Base-by-base conservation (phyloP, 2,113 vertebrate species). In the Electrona antarctica region DNA sequence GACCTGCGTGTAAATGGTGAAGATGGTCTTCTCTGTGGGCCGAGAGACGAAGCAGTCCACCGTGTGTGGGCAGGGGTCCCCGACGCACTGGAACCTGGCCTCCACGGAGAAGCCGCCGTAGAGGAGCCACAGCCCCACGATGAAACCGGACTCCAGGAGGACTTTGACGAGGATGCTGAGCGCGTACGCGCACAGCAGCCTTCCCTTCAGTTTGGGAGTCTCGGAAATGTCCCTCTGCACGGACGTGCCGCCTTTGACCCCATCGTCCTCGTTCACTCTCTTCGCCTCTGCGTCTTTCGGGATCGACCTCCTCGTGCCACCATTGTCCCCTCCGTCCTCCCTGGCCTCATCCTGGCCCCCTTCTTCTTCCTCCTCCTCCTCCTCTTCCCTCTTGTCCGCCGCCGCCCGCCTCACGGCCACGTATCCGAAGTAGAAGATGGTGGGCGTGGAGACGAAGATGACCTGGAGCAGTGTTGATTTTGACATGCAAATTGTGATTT, bases 41-140 rank as follows among this genome's bases (percentile, higher is more conserved):
- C 97, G 94, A 0, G 98, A 99, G 80, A 99, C 95, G 11, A 94
- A 99, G 84, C 98, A 98, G 82, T 99, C 96, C 80, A 99, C 97
- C 0, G 59, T 89, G 7, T 99, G 93, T 14, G 96, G 96, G 45
- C 97, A 99, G 5, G 98, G 97, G 2, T 9, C 15, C 0, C 91
- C 84, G 15, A 89, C 71, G 78, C 98, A 99, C 75, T 95, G 95
- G 0, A 93, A 98, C 68, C 86, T 87, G 0, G 95, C 83, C 9
- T 83, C 56, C 80, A 99, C 95, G 64, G 93, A 85, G 90, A 98
- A 97, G 74, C 97, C 96, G 0, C 95, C 93, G 0, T 98, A 98
- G 0, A 99, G 94, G 61, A 93, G 91, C 96, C 96, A 98, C 74
- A 98, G 93, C 3, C 97, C 97, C 0, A 94, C 60, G 0, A 98